Base-by-base conservation (phyloP, 1,140 invertebrate species). In the Zaprionus lachaisei region DNA sequence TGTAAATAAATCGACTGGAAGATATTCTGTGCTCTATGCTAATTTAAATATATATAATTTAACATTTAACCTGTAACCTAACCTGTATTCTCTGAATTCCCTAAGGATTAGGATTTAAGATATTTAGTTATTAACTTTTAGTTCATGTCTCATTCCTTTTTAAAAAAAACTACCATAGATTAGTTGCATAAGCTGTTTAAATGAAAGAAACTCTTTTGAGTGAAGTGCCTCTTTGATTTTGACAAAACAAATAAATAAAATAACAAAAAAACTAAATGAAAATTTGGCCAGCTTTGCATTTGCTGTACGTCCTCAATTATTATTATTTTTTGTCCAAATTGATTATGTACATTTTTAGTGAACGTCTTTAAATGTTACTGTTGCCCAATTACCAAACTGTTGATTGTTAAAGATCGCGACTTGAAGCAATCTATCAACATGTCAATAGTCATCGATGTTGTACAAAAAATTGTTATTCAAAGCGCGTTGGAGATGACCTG, bases 391-490 rank as follows among this genome's bases (percentile, higher is more conserved):
- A 26, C 44, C 11, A 72, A 60, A 57, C 64, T 51, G 65, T 34
- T 38, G 22, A 34, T 34, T 34, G n/a, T 64, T 41, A 57, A 24
- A 54, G 41, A 63, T 37, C 64, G 7, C 26, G 7, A 2, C 34
- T 51, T 31, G 20, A 14, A 38, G 26, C n/a, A 11, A 37, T 26
- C n/a, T 22, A 41, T 11, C 31, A 82, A 49, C 38, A 87, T 87
- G 84, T 84, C 85, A 12, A 31, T 81, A 12, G 66, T 90, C 34
- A 69, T 87, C 26, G 75, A 84, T 81, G 54, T 89, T 12, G 49
- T 90, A 7, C 81, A 87, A 54, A 58, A 62, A n/a, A 57, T 89
- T 24, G 66, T 87, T 15, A 28, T 90, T 20, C 72, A 79, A 4
- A 74, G 80, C 51, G 79, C 69, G 7, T 73, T 71, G 26, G 81